A percentile compares a stretch with the other conserved stretches of the same genome.
These are phyloP conservation scores for Epizoanthus stellaris DNA, from an alignment of 92 coral and sea anemone species.

Conservation along the genomic window DNA sequence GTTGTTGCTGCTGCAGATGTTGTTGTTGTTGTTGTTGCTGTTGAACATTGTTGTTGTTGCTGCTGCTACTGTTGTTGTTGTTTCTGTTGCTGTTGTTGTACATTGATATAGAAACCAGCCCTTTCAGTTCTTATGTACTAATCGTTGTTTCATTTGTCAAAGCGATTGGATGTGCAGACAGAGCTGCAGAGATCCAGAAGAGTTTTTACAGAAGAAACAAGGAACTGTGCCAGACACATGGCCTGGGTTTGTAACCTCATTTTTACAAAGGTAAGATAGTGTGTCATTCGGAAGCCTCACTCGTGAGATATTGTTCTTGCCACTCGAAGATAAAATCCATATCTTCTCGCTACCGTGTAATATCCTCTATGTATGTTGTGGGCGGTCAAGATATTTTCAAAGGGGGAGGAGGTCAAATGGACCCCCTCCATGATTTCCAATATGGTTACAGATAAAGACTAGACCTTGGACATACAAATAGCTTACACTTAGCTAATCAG, in stretches of 20 bases:
- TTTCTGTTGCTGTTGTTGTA: not conserved
- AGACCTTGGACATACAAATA: too few relatives aligned
- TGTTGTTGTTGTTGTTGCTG: too few relatives aligned
- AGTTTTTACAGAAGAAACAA: constrained; percentile 89
- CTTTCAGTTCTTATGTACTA: not conserved
- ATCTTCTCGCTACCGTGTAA: too few relatives aligned
- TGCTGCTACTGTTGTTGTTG: not conserved
- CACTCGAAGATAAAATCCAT: too few relatives aligned
- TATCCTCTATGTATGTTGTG: too few relatives aligned
- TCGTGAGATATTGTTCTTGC: too few relatives aligned
- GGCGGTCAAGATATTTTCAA: too few relatives aligned
- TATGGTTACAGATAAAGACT: too few relatives aligned
- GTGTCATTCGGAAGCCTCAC: too few relatives aligned
- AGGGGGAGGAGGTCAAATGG: too few relatives aligned
- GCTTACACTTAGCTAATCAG: too few relatives aligned
- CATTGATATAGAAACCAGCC: not conserved
- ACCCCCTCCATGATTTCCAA: too few relatives aligned
- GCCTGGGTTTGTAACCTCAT: constrained; percentile 95
- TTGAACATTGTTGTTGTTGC: not conserved
- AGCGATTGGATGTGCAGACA: constrained; percentile 83
- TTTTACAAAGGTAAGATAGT: constrained; percentile 75
- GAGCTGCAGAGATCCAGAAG: constrained; percentile 89
- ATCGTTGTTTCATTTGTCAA: not conserved
- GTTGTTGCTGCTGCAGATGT: not conserved
- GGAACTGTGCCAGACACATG: constrained; percentile 98